These are phyloP conservation scores for Oryzias curvinotus DNA, from an alignment of 2,113 vertebrate species.

Conservation along the genomic window DNA sequence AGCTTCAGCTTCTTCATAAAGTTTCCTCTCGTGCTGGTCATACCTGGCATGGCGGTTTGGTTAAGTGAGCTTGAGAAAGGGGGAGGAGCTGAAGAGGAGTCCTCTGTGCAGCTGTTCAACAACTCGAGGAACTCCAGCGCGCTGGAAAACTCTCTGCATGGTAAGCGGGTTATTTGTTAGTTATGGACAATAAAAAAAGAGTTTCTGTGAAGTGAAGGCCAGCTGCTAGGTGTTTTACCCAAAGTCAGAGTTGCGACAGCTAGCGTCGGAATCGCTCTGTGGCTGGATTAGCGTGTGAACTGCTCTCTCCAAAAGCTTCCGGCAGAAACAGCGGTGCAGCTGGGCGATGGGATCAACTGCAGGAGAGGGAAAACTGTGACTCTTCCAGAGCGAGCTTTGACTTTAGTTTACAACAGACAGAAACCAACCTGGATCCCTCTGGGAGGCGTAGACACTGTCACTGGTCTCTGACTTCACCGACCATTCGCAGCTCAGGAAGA, in stretches of 20 bases:
- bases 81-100: conserved; percentile 64
- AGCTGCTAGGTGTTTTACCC: conserved; percentile 52
- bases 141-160: conserved; percentile 85
- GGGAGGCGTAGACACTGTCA: conserved; percentile 88
- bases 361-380: conserved; percentile 3
- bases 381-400: no score
- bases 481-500: conserved; percentile 96
- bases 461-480: conserved; percentile 83
- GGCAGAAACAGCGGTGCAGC: conserved; percentile 94
- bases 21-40: neutral
- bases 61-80: conserved; percentile 72
- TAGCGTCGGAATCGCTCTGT: conserved; percentile 75
- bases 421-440: conserved; percentile 86
- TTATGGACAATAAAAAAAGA: neutral
- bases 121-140: conserved; percentile 90
- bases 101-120: conserved; percentile 89
- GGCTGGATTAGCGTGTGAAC: conserved; percentile 92
- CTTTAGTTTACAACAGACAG: no score
- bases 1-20: conserved; percentile 8
- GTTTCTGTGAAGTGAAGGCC: no score
- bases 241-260: conserved; percentile 56
- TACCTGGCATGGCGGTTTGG: conserved; percentile 74
- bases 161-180: neutral
- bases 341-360: conserved; percentile 92
- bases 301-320: conserved; percentile 89